Conservation (phyloP, 1,140 invertebrate species). For the Protaetia brevitarsis region DNA sequence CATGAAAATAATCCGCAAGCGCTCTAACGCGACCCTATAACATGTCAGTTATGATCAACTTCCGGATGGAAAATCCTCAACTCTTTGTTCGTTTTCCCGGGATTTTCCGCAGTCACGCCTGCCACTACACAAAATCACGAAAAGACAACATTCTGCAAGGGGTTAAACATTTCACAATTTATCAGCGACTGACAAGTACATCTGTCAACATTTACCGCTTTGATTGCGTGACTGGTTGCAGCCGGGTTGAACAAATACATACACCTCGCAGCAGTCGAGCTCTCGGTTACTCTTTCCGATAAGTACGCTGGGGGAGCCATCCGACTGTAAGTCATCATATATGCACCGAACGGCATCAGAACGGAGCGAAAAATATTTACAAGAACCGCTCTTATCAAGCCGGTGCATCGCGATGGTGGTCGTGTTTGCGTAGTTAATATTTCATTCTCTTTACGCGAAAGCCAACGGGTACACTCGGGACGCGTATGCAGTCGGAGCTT, state of each 20-base stretch:
- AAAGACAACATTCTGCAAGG: conserved; percentile 19
- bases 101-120: conserved; percentile 1
- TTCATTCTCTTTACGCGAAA: conserved; percentile 16
- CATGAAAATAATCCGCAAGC: neutral
- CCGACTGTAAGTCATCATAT: conserved; percentile 21
- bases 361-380: conserved; percentile 20
- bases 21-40: neutral
- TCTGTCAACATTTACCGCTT: conserved; percentile 26
- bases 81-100: conserved; percentile 4
- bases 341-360: conserved; percentile 15
- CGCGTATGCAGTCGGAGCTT: neutral
- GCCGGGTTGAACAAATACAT: neutral
- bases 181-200: conserved; percentile 24
- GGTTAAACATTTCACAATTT: conserved; percentile 21
- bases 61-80: neutral
- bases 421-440: conserved; percentile 20
- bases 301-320: neutral
- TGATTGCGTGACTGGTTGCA: conserved; percentile 23
- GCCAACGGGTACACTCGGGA: neutral
- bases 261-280: neutral
- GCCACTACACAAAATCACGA: conserved; percentile 17
- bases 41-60: neutral
- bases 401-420: conserved; percentile 8
- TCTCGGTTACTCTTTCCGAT: neutral
- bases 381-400: conserved; percentile 15